Conservation (phyloP, 1,140 invertebrate species). For the Heliconius hewitsoni region DNA sequence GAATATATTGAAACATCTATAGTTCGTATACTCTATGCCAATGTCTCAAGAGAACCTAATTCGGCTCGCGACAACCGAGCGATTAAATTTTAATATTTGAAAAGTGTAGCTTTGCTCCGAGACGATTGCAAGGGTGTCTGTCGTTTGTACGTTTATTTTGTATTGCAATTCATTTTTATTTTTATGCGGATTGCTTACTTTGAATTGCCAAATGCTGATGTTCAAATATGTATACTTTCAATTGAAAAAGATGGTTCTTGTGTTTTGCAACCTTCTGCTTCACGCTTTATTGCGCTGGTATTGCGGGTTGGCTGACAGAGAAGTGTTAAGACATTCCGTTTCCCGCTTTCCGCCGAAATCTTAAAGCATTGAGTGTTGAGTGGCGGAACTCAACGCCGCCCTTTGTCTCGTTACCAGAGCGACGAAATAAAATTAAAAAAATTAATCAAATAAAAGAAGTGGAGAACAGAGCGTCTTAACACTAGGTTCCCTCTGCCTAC, state of each 20-base stretch:
- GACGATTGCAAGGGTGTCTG: slow-evolving; percentile 67
- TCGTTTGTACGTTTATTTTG: slow-evolving; percentile 62
- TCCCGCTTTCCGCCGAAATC: background rate
- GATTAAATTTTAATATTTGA: slow-evolving; percentile 82
- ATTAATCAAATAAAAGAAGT: too few relatives aligned
- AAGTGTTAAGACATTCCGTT: too few relatives aligned
- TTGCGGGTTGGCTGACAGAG: too few relatives aligned
- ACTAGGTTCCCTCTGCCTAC: too few relatives aligned
- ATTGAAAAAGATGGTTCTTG: background rate
- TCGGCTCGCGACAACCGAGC: slow-evolving; percentile 76
- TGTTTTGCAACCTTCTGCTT: too few relatives aligned
- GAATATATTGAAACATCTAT: slow-evolving; percentile 21
- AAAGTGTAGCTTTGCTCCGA: slow-evolving; percentile 48
- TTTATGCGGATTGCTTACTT: slow-evolving; percentile 8
- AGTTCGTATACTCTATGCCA: slow-evolving; percentile 48
- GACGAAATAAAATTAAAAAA: too few relatives aligned
- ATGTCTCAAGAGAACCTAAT: slow-evolving; percentile 77
- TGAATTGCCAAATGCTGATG: background rate
- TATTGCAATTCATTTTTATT: slow-evolving; percentile 41
- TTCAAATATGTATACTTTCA: background rate
- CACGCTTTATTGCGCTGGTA: too few relatives aligned
- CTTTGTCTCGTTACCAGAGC: too few relatives aligned
- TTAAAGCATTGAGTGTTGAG: background rate
- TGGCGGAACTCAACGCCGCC: too few relatives aligned
- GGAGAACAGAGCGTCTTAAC: too few relatives aligned